Percentiles rank a stretch among this genome's conserved stretches.
Evolutionary conservation across 2,888 invertebrate species (phyloP).

Genomic region (Drosophila crucigera): DNA sequence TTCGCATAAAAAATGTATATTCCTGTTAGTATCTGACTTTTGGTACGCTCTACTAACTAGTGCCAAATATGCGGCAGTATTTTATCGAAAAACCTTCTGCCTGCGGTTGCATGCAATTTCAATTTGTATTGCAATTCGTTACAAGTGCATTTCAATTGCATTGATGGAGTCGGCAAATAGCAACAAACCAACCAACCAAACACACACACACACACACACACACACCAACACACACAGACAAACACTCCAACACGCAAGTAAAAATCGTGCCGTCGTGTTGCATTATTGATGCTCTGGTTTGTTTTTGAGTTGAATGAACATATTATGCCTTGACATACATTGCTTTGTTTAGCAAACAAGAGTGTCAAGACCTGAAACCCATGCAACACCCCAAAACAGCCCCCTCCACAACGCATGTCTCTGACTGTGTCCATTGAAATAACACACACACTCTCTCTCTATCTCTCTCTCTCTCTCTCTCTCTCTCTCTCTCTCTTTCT

Average conservation of each 20-base stretch:
- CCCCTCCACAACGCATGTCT: slow-evolving; percentile 1
- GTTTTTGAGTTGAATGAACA: slow-evolving; percentile 78
- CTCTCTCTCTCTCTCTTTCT: neutral
- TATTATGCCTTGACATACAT: slow-evolving; percentile 79
- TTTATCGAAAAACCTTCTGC: slow-evolving; percentile 14
- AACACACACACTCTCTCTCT: slow-evolving; percentile 3
- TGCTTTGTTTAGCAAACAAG: slow-evolving; percentile 79
- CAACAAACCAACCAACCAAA: slow-evolving; percentile 6
- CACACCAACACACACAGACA: neutral
- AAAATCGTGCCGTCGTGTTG: slow-evolving; percentile 54
- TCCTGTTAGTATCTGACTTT: neutral
- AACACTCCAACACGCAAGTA: neutral
- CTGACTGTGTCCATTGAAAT: slow-evolving; percentile 52
- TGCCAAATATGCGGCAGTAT: neutral
- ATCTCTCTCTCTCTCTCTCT: neutral
- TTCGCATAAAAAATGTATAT: neutral
- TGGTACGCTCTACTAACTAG: neutral
- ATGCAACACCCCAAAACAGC: neutral
- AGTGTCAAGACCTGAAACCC: slow-evolving; percentile 65
- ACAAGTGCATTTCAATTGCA: slow-evolving; percentile 67
- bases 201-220: neutral
- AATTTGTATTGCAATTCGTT: slow-evolving; percentile 62
- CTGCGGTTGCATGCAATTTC: slow-evolving; percentile 40
- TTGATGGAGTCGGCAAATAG: slow-evolving; percentile 74
- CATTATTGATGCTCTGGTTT: slow-evolving; percentile 72